phyloP scores from a whole-genome alignment of 2,797 vertebrate genomes.

The Fringilla coelebs region DNA sequence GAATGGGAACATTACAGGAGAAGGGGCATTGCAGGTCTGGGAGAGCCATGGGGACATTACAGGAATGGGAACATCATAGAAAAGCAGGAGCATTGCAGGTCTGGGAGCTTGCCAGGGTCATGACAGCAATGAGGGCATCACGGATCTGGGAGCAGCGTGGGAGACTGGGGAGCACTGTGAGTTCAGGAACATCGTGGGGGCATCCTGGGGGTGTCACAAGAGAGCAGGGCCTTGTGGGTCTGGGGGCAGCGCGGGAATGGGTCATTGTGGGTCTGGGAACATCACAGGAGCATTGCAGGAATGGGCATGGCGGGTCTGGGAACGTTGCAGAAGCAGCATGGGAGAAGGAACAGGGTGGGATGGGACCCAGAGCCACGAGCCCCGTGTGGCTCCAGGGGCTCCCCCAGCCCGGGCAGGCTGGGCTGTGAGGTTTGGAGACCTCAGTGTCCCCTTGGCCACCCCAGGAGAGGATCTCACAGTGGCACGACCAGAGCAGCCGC shows the following conservation, averaged over 20 bases:
- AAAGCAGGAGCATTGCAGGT: rapidly evolving
- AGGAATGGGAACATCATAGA: no score
- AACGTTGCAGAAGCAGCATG: rapidly evolving
- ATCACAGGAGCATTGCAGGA: background rate
- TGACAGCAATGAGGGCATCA: background rate
- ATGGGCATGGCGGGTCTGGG: rapidly evolving
- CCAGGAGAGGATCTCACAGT: constrained; percentile 90
- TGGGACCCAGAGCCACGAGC: rapidly evolving
- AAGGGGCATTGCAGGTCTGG: no score
- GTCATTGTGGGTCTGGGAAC: background rate
- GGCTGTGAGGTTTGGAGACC: background rate
- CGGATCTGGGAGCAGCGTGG: background rate
- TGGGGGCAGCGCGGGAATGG: background rate
- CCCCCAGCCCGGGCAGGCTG: rapidly evolving
- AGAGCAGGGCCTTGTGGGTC: rapidly evolving
- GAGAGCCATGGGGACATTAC: no score
- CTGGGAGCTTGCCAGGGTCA: rapidly evolving
- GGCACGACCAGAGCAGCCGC: constrained; percentile 89
- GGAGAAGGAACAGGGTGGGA: rapidly evolving
- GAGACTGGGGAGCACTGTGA: rapidly evolving
- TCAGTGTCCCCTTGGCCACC: background rate
- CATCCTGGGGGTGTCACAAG: background rate
- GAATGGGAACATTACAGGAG: no score
- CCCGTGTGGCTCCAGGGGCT: rapidly evolving
- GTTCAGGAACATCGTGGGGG: background rate